Percentiles rank a stretch among this genome's conserved stretches.
These are phyloP conservation scores for Sinonovacula constricta DNA, from an alignment of 1,140 invertebrate genomes.

Conservation along the genomic window DNA sequence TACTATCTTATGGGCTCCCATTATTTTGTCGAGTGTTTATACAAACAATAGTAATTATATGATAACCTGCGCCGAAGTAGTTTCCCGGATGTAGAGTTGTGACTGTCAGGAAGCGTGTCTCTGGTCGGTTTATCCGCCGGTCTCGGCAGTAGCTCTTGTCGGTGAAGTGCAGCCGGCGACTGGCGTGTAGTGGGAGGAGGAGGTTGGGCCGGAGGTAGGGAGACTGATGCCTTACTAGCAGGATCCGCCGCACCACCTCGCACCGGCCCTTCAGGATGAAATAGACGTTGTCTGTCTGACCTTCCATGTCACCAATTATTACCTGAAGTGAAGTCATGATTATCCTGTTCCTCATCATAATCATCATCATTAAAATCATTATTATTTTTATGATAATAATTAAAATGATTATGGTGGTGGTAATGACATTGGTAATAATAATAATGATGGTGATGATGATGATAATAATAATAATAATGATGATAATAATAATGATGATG, in stretches of 20 bases:
- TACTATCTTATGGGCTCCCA: no score
- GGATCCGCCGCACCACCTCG: conserved; percentile 33
- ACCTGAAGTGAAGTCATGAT: conserved; percentile 41
- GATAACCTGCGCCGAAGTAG: conserved; percentile 54
- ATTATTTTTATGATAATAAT: no score
- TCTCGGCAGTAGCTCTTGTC: conserved; percentile 41
- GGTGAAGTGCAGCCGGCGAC: conserved; percentile 6
- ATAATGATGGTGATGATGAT: no score
- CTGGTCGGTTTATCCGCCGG: neutral
- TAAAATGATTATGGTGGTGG: no score
- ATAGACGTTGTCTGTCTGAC: conserved; percentile 41
- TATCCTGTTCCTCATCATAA: no score
- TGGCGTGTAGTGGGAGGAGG: conserved; percentile 16
- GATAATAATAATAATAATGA: no score
- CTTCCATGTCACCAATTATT: conserved; percentile 40
- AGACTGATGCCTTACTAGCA: conserved; percentile 39
- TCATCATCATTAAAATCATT: no score
- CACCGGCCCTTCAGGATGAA: conserved; percentile 46
- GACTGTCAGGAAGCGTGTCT: conserved; percentile 25
- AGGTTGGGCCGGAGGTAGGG: conserved; percentile 33
- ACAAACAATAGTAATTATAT: no score
- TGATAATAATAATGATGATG: no score
- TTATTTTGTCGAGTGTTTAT: no score
- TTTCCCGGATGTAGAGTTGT: conserved; percentile 38
- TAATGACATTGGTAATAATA: no score